Conservation (phyloP, 2,113 vertebrate genomes). For the Pterocles gutturalis region DNA sequence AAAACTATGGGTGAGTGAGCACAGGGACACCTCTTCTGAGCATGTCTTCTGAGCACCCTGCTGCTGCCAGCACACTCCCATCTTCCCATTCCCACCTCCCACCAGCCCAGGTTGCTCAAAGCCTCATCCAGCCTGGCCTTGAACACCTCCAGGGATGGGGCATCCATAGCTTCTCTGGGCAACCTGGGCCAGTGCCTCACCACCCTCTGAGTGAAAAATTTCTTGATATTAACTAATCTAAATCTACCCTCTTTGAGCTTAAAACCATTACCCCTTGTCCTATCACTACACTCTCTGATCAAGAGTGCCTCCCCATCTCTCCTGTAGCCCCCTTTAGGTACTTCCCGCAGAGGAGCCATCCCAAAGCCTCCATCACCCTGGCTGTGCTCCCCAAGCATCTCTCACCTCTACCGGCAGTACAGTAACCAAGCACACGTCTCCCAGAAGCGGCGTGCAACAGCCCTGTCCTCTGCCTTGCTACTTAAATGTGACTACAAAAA, state of each 20-base stretch:
- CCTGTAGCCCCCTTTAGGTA: neutral
- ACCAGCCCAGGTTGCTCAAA: too few species aligned
- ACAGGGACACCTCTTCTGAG: neutral
- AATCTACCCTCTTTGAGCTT: too few species aligned
- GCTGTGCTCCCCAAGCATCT: neutral
- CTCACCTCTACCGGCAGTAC: accelerated
- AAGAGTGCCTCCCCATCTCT: too few species aligned
- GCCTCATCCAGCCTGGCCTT: too few species aligned
- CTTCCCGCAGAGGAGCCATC: neutral
- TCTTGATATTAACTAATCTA: too few species aligned
- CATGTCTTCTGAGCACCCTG: neutral
- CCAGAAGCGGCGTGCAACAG: neutral
- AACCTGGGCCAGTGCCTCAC: too few species aligned
- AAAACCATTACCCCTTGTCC: too few species aligned
- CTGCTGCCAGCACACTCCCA: neutral
- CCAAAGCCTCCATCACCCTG: neutral
- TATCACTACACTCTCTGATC: too few species aligned
- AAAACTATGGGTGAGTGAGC: accelerated
- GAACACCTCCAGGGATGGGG: too few species aligned
- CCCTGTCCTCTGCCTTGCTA: neutral
- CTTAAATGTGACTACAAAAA: neutral
- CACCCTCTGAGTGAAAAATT: too few species aligned
- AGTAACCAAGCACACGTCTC: neutral
- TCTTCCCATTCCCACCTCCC: neutral
- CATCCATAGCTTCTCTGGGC: too few species aligned